Evolutionary conservation across 53 echinoderm and acorn worm species (phyloP).

Genomic region (Actinopyga echinites): DNA sequence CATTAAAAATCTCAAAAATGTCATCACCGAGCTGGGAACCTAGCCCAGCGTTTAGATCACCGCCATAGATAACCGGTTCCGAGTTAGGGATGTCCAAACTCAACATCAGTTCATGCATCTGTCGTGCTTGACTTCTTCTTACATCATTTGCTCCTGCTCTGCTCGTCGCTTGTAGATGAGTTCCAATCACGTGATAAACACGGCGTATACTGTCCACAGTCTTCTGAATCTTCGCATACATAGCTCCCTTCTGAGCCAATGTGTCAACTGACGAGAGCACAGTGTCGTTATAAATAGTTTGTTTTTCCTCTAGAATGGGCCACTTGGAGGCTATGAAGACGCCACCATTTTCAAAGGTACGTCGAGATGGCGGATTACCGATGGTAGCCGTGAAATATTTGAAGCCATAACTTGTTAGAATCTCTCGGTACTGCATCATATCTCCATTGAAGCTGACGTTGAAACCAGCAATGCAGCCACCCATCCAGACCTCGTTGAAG

Average conservation of each 20-base stretch:
- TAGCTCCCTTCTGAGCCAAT: slow-evolving; percentile 76
- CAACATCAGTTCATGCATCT: slow-evolving; percentile 65
- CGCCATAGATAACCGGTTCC: slow-evolving; percentile 72
- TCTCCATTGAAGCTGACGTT: slow-evolving; percentile 60
- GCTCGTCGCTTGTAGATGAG: slow-evolving; percentile 68
- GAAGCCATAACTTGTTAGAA: slow-evolving; percentile 74
- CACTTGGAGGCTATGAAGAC: slow-evolving; percentile 92
- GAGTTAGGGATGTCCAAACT: slow-evolving; percentile 49
- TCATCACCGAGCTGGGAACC: slow-evolving; percentile 41
- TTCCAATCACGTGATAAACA: slow-evolving; percentile 79
- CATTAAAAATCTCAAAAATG: slow-evolving; percentile 41
- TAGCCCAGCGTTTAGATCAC: slow-evolving; percentile 61
- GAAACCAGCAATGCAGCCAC: slow-evolving; percentile 86
- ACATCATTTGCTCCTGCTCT: slow-evolving; percentile 39
- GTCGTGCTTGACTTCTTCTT: slow-evolving; percentile 48
- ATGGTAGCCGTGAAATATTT: slow-evolving; percentile 74
- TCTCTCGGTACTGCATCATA: slow-evolving; percentile 63
- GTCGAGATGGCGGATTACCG: slow-evolving; percentile 55
- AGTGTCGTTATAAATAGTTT: slow-evolving; percentile 56
- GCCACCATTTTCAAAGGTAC: slow-evolving; percentile 80
- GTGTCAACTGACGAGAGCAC: slow-evolving; percentile 57
- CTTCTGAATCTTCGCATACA: slow-evolving; percentile 84
- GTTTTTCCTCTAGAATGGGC: slow-evolving; percentile 75
- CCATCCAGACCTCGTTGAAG: slow-evolving; percentile 83
- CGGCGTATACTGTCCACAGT: slow-evolving; percentile 62